Evolutionary conservation across 2,888 invertebrate species (phyloP).

Genomic region (Coelogynopora nodosa): DNA sequence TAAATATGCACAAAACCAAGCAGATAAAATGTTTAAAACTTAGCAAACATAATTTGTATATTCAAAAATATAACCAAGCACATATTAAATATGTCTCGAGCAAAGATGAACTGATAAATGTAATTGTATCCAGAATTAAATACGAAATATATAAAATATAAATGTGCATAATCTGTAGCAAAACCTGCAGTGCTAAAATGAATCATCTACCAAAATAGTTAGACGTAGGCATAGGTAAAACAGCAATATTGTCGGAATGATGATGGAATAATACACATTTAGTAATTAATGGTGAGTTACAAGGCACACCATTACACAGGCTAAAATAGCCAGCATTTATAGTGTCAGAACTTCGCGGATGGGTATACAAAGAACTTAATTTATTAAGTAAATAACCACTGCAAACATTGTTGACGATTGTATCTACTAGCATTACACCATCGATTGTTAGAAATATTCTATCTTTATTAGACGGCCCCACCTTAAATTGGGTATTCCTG

Average conservation of each 20-base stretch:
- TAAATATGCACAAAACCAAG: neutral
- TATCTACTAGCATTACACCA: too few relatives aligned
- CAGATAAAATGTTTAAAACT: neutral
- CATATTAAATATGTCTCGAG: neutral
- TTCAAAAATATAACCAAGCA: neutral
- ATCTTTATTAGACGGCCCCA: too few relatives aligned
- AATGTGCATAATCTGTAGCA: neutral
- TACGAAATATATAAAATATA: neutral
- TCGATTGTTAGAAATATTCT: too few relatives aligned
- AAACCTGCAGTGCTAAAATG: too few relatives aligned
- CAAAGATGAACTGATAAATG: neutral
- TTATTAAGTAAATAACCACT: too few relatives aligned
- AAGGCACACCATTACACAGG: neutral
- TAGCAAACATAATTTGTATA: neutral
- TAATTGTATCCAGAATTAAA: neutral
- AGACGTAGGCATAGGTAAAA: neutral
- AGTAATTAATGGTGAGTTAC: too few relatives aligned
- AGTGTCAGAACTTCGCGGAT: too few relatives aligned
- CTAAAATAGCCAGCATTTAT: neutral
- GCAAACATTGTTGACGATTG: too few relatives aligned
- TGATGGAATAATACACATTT: too few relatives aligned
- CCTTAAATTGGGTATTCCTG: too few relatives aligned
- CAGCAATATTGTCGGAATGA: neutral
- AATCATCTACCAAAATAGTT: neutral
- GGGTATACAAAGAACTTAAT: too few relatives aligned